phyloP scores from a whole-genome alignment of 1,140 invertebrate genomes.

The Pentalonia nigronervosa region DNA sequence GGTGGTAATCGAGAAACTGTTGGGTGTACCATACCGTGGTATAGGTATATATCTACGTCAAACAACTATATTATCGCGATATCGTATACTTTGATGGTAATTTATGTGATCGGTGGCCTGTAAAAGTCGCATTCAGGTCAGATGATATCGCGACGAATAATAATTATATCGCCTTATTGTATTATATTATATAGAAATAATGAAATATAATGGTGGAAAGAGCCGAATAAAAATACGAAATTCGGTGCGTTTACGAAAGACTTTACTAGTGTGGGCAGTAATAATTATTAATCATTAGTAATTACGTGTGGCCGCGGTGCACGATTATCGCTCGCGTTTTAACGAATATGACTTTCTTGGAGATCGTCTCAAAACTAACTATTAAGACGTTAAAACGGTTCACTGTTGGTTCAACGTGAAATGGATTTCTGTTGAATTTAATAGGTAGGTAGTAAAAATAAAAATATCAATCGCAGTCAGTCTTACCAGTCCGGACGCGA shows the following conservation, averaged over 20 bases:
- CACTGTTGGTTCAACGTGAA: neutral
- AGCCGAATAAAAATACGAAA: neutral
- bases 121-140: conserved; percentile 40
- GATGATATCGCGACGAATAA: neutral
- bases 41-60: no score
- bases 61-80: neutral
- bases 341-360: neutral
- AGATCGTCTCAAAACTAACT: neutral
- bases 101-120: conserved; percentile 43
- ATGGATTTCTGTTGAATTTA: neutral
- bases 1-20: neutral
- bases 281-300: neutral
- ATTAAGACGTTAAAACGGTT: neutral
- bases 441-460: neutral
- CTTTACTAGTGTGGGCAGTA: neutral
- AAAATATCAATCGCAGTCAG: neutral
- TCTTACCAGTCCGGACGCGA: neutral
- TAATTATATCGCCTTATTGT: neutral
- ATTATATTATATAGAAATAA: neutral
- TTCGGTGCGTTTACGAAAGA: neutral
- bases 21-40: neutral
- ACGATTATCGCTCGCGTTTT: neutral
- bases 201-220: neutral
- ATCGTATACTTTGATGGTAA: neutral
- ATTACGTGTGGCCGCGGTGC: neutral